Conservation (phyloP, 2,888 invertebrate species). For the Pelosia muscerda region DNA sequence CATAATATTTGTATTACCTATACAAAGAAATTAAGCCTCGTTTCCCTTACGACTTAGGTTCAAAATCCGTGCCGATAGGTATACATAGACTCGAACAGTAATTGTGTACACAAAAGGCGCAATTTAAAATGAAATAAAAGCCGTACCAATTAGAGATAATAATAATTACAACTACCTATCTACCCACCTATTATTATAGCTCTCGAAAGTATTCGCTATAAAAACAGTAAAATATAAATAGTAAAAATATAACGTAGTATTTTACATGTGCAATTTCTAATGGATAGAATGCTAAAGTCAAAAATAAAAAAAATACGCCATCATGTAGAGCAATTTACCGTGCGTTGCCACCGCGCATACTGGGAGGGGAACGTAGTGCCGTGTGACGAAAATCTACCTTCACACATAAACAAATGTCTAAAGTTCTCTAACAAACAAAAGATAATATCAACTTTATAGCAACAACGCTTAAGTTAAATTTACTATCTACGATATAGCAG, state of each 20-base stretch:
- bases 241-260: constrained; percentile 5
- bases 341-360: constrained; percentile 55
- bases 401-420: constrained; percentile 44
- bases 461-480: constrained; percentile 33
- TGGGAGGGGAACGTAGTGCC: constrained; percentile 60
- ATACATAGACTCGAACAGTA: too few species aligned
- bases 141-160: not conserved
- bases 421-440: constrained; percentile 24
- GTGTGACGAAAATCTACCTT: constrained; percentile 66
- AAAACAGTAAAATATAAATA: constrained; percentile 7
- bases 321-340: constrained; percentile 54
- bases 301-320: constrained; percentile 38
- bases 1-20: too few species aligned
- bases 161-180: too few species aligned
- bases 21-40: too few species aligned
- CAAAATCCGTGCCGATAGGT: too few species aligned
- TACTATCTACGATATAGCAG: not conserved
- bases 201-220: not conserved
- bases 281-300: constrained; percentile 37
- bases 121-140: too few species aligned
- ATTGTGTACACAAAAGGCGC: too few species aligned
- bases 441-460: constrained; percentile 45
- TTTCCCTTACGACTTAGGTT: too few species aligned
- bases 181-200: not conserved
- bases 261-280: constrained; percentile 39